These are phyloP conservation scores for Scolopax bukidnonensis DNA, from an alignment of 2,797 vertebrate genomes.

Conservation along the genomic window DNA sequence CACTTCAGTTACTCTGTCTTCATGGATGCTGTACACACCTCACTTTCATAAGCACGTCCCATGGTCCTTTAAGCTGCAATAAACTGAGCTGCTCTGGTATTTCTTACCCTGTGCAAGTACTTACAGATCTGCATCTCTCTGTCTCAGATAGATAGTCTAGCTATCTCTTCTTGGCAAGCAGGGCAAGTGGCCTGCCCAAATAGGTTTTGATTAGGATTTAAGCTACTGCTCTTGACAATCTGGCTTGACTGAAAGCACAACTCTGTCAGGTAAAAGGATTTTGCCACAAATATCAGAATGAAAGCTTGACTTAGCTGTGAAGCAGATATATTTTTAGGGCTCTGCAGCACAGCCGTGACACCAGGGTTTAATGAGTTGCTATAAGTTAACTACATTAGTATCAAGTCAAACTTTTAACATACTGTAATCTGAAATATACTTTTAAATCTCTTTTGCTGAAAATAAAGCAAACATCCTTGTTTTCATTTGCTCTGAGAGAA, in stretches of 20 bases:
- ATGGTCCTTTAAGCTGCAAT: neutral
- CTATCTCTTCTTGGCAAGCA: neutral
- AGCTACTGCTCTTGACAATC: neutral
- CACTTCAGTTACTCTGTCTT: neutral
- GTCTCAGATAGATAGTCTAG: neutral
- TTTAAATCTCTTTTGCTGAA: neutral
- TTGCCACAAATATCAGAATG: neutral
- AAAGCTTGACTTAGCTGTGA: neutral
- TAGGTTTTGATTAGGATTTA: neutral
- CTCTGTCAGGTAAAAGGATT: neutral
- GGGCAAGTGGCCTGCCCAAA: neutral
- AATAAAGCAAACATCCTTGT: neutral
- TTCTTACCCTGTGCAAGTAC: neutral
- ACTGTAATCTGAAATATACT: neutral
- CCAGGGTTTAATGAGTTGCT: neutral
- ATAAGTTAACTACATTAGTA: neutral
- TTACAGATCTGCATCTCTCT: neutral
- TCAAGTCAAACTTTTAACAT: neutral
- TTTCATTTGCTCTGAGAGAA: neutral
- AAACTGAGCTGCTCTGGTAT: neutral
- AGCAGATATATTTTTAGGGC: neutral
- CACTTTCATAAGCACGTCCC: neutral
- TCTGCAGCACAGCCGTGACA: neutral
- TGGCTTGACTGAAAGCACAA: neutral
- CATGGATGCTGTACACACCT: rapidly evolving